phyloP scores from a whole-genome alignment of 2,888 invertebrate genomes.

The Melikaiella ostensackeni region DNA sequence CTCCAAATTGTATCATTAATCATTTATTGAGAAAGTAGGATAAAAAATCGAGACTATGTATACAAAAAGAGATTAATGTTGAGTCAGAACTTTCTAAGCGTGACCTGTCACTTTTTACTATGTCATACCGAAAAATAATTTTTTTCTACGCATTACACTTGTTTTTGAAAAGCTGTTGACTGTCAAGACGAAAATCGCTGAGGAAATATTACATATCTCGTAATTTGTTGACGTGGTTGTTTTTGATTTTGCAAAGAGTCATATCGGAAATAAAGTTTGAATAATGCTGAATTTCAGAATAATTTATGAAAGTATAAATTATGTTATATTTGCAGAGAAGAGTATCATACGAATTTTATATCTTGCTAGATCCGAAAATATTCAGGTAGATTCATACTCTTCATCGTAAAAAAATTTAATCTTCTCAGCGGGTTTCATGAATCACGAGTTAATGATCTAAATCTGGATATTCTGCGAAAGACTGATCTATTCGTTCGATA shows the following conservation, averaged over 20 bases:
- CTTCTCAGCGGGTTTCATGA: neutral
- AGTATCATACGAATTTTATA: too few relatives aligned
- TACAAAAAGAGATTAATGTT: neutral
- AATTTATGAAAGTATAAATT: too few relatives aligned
- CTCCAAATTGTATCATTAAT: neutral
- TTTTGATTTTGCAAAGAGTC: neutral
- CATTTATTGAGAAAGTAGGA: neutral
- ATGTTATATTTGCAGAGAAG: too few relatives aligned
- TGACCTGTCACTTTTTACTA: neutral
- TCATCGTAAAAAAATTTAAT: neutral
- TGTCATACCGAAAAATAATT: neutral
- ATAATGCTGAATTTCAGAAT: neutral
- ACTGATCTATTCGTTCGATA: conserved; percentile 1
- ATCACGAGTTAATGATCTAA: conserved; percentile 4
- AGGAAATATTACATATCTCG: neutral
- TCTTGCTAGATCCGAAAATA: too few relatives aligned
- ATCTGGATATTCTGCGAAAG: conserved; percentile 2
- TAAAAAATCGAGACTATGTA: neutral
- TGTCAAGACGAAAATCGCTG: neutral
- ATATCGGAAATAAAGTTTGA: neutral
- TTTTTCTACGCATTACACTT: neutral
- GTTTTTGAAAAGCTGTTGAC: neutral
- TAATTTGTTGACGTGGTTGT: neutral
- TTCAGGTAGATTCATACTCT: neutral
- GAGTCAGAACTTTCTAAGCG: neutral